A percentile compares a stretch with the other conserved stretches of the same genome.
phyloP scores from a whole-genome alignment of 2,888 invertebrate species.

The Ariolimax columbianus region DNA sequence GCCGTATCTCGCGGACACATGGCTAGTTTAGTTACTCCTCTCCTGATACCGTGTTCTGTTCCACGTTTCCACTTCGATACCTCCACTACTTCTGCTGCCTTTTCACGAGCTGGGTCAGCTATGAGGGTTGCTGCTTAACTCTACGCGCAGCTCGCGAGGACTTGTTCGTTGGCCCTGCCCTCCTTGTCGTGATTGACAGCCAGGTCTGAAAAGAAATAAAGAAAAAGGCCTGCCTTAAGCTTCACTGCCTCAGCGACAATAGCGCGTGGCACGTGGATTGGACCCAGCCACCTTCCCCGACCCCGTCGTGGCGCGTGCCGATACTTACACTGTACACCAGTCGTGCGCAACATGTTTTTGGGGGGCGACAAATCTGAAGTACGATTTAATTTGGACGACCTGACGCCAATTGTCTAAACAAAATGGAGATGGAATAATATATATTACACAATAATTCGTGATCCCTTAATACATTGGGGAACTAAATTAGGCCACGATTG shows the following conservation, averaged over 20 bases:
- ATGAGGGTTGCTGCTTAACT: neutral
- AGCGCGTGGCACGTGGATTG: constrained; percentile 31
- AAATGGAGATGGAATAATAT: too few relatives aligned
- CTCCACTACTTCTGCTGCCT: neutral
- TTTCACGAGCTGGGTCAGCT: neutral
- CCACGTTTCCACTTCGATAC: constrained; percentile 27
- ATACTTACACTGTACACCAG: too few relatives aligned
- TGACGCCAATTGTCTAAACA: too few relatives aligned
- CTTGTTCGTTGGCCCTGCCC: constrained; percentile 5
- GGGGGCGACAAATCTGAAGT: too few relatives aligned
- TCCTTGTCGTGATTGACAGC: constrained; percentile 36
- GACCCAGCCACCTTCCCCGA: neutral
- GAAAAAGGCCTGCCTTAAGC: neutral
- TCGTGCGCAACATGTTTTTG: too few relatives aligned
- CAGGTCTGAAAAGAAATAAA: constrained; percentile 27
- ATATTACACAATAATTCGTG: too few relatives aligned
- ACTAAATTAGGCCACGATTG: too few relatives aligned
- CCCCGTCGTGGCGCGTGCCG: constrained; percentile 19
- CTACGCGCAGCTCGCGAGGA: constrained; percentile 30
- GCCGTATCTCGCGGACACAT: constrained; percentile 47
- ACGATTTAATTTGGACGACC: too few relatives aligned
- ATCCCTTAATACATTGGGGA: too few relatives aligned
- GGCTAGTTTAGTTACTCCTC: constrained; percentile 41
- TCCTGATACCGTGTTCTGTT: neutral
- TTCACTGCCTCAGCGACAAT: constrained; percentile 14